Evolutionary conservation across 2,797 vertebrate genomes (phyloP), one percentile per base, ranked within the genome.

Genomic region (Ceryle rudis): DNA sequence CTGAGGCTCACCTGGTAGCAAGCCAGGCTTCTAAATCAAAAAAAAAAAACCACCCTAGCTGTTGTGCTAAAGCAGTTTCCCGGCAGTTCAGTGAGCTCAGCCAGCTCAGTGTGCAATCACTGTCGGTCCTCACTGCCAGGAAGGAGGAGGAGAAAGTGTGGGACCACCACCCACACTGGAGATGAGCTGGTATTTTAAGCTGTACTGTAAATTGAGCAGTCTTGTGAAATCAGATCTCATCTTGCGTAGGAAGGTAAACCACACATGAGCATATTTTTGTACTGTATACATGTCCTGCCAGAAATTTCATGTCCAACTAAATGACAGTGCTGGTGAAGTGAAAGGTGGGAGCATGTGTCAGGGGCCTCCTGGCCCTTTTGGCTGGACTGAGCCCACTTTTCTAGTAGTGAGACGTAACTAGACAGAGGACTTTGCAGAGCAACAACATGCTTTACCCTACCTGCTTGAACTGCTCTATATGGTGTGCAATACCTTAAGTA

Each of bases 101-200:
- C 19, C 1, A 3, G 41, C 54, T 62, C 6, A 3, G 19, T 29
- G 33, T 19, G 19, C 29, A 13, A 19, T 39, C 2, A 2, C 3
- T 13, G 16, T 31, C 4, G 0, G 26, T 52, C 51, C 62, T 75
- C 18, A 8, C 4, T 20, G 42, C 11, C 19, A 33, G 70, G 14
- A 73, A 37, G 21, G 11, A 66, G 42, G 13, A 62, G 11, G 44
- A 79, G 46, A 31, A 75, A 82, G 5, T 8, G 7, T 65, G 29
- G 37, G 49, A 89, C 26, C 73, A 72, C 49, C 25, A 54, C 5
- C 6, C 6, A 16, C 31, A 23, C 33, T 4, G 6, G 57, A 80
- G 57, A 26, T 29, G 20, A 81, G 26, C 37, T 89, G 35, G 6
- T 61, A 52, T 65, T 79, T 91, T 25, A 65, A 87, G 17, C 31